Conservation (phyloP, 1,140 invertebrate genomes). For the Bombus waltoni region DNA sequence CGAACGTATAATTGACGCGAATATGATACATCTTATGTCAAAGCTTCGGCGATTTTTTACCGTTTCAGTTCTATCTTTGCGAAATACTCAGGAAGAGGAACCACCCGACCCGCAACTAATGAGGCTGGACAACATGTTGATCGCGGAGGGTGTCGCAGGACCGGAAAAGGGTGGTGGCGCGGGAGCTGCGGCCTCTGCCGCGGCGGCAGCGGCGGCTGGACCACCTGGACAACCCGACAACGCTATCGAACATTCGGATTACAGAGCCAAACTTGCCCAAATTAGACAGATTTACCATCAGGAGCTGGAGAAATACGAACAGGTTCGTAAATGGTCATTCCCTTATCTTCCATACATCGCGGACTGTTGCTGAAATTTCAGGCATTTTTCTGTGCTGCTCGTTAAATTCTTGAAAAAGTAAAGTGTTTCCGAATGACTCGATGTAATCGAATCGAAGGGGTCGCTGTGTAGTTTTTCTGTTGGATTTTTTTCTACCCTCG, state of each 20-base stretch:
- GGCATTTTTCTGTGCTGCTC: neutral
- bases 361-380: neutral
- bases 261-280: constrained; percentile 99
- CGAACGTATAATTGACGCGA: too few relatives aligned
- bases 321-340: constrained; percentile 82
- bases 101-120: constrained; percentile 99
- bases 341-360: neutral
- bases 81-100: constrained; percentile 99
- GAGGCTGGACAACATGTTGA: constrained; percentile 99
- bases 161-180: constrained; percentile 98
- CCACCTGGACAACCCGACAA: constrained; percentile 92
- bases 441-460: constrained; percentile 9
- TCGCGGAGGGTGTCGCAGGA: constrained; percentile 99
- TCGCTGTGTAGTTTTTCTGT: neutral
- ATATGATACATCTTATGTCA: neutral
- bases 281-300: constrained; percentile 99
- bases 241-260: constrained; percentile 99
- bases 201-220: constrained; percentile 92
- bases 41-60: neutral
- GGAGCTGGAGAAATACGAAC: constrained; percentile 99
- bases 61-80: constrained; percentile 93
- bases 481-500: constrained; percentile 2
- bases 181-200: constrained; percentile 94
- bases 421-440: neutral
- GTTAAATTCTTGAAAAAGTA: neutral